Percentiles rank a stretch among this genome's conserved stretches.
Conservation (phyloP, 2,113 vertebrate genomes). For the Pelusios castaneus region DNA sequence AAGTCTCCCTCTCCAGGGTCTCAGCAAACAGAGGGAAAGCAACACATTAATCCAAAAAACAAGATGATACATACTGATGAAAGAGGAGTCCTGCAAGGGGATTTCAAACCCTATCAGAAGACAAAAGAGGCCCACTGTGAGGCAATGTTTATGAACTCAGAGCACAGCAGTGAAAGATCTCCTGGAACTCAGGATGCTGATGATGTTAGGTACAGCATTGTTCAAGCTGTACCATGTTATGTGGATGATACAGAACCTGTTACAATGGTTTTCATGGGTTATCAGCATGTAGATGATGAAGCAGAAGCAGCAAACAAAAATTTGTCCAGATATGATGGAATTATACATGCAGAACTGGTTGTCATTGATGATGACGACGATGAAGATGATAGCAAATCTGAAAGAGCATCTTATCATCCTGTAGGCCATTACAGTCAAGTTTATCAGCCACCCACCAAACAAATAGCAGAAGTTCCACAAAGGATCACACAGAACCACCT, state of each 20-base stretch:
- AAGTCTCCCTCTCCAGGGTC: slow-evolving; percentile 45
- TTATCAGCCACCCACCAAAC: slow-evolving; percentile 78
- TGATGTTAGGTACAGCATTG: slow-evolving; percentile 71
- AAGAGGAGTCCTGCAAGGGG: not conserved
- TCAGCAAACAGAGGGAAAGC: slow-evolving; percentile 13
- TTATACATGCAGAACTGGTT: slow-evolving; percentile 90
- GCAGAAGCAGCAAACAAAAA: slow-evolving; percentile 32
- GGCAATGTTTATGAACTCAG: slow-evolving; percentile 34
- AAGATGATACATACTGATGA: slow-evolving; percentile 1
- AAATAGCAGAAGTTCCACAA: slow-evolving; percentile 50
- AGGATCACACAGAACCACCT: slow-evolving; percentile 47
- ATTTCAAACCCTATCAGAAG: slow-evolving; percentile 46
- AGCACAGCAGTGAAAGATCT: not conserved
- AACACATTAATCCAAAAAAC: slow-evolving; percentile 19
- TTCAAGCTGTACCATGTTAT: slow-evolving; percentile 77
- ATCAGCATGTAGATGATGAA: slow-evolving; percentile 80
- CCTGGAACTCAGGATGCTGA: slow-evolving; percentile 50
- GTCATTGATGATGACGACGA: slow-evolving; percentile 84
- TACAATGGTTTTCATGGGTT: slow-evolving; percentile 98
- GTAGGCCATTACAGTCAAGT: slow-evolving; percentile 83
- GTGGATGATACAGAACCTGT: slow-evolving; percentile 79
- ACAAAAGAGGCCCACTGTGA: slow-evolving; percentile 43
- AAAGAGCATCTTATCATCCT: slow-evolving; percentile 81
- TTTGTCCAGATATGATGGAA: slow-evolving; percentile 80
- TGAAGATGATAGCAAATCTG: slow-evolving; percentile 68